phyloP scores from a whole-genome alignment of 2,113 vertebrate genomes.

The Aptenodytes patagonicus region DNA sequence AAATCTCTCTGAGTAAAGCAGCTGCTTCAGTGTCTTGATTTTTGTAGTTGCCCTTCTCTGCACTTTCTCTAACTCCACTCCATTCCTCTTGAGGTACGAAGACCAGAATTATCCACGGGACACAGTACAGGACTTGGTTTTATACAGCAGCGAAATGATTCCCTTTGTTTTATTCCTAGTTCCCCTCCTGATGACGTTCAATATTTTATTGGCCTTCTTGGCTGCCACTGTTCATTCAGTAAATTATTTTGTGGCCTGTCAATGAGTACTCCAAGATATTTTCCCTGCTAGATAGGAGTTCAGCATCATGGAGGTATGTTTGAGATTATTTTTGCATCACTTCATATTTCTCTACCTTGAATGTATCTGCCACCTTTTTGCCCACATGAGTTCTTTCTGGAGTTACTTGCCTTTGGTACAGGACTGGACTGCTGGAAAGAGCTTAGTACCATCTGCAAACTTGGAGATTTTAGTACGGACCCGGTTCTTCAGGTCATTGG shows the following conservation, averaged over 20 bases:
- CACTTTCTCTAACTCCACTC: neutral
- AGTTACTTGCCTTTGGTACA: neutral
- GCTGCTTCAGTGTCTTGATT: neutral
- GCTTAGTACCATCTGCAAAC: neutral
- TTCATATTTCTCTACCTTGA: neutral
- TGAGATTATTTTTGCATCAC: neutral
- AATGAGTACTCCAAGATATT: neutral
- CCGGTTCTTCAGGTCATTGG: neutral
- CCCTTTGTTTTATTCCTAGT: neutral
- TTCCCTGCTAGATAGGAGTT: neutral
- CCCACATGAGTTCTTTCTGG: neutral
- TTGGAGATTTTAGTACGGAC: neutral
- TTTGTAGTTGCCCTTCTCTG: neutral
- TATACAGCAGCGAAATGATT: neutral
- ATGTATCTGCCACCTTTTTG: neutral
- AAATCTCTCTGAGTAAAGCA: neutral
- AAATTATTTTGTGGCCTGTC: neutral
- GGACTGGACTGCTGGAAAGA: neutral
- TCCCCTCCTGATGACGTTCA: neutral
- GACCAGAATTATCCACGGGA: neutral
- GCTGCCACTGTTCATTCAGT: neutral
- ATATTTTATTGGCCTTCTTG: neutral
- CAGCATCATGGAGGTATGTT: neutral
- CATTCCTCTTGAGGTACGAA: neutral
- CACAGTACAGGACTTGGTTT: neutral